Base-by-base conservation (phyloP, 2,113 vertebrate genomes). In the Papio anubis region DNA sequence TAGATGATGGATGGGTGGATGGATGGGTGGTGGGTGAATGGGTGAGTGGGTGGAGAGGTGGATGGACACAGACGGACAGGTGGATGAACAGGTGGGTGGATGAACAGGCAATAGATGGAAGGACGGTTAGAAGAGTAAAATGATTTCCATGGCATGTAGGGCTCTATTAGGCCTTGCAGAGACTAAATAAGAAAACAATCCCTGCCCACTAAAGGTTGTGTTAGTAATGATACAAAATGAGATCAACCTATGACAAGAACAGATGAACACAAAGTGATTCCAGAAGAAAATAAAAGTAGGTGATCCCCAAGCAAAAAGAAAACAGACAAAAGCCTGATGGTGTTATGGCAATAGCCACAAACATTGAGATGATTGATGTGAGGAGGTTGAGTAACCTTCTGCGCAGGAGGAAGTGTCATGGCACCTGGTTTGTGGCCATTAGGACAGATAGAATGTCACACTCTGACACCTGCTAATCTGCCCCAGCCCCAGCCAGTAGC, bases 191-290 rank as follows among this genome's bases (percentile, higher is more conserved):
- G 68, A 88, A 61, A 10, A 79, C 3, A 21, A 48, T 35, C 48
- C 61, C 20, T 64, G 23, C 17, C 55, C 35, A 66, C 7, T 50
- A 84, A 75, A 52, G 43, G 8, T 78, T 55, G 73, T 50, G 3
- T 59, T 75, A 38, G 70, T 93, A 61, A 83, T 64, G 3, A 92
- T 43, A 38, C 27, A 89, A 88, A 89, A 90, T 50, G n/a, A 80
- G 40, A 75, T 55, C 23, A 75, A 55, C 61, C 11, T 45, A 80
- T 86, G 43, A 76, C 16, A 89, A 55, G 40, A 83, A 86, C 18
- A 40, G 4, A 92, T 68, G 8, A 82, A 90, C 80, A 86, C 72
- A 92, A 93, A 89, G 50, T 68, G 45, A 75, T 76, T 70, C 50
- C n/a, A 89, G 48, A 70, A 68, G 50, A 61, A 48, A 85, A 86